Evolutionary conservation across 2,888 invertebrate species (phyloP).

Genomic region (Punctoribates punctum): DNA sequence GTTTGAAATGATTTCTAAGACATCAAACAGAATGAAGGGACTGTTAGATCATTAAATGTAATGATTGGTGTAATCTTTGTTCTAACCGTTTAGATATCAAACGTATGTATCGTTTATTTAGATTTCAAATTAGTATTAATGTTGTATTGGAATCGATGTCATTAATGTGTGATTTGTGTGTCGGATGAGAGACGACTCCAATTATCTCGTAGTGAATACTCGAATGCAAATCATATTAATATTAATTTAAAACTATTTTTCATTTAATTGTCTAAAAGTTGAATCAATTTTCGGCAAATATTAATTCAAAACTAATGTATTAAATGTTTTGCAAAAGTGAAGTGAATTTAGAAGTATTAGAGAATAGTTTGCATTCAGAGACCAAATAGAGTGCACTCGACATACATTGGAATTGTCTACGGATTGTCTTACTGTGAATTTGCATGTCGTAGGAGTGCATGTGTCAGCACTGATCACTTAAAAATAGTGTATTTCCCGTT

Average conservation of each 20-base stretch:
- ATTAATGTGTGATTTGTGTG: background rate
- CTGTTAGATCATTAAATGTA: background rate
- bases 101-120: conserved; percentile 13
- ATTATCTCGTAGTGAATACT: background rate
- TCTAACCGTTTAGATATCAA: conserved; percentile 2
- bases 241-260: background rate
- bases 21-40: no score
- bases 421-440: background rate
- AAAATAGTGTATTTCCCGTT: conserved; percentile 34
- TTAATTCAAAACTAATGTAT: background rate
- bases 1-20: no score
- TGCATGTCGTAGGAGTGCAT: conserved; percentile 19
- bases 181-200: background rate
- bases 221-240: background rate
- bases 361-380: background rate
- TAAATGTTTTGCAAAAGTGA: background rate
- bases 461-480: conserved; percentile 27
- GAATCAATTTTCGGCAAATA: background rate
- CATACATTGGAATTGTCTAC: conserved; percentile 23
- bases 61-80: conserved; percentile 29
- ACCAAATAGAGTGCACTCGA: conserved; percentile 17
- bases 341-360: background rate
- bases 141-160: conserved; percentile 8
- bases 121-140: background rate
- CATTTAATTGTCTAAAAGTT: background rate